A percentile compares a stretch with the other conserved stretches of the same genome.
These are phyloP conservation scores for Bombus waltoni DNA, from an alignment of 1,140 invertebrate genomes.

Conservation along the genomic window DNA sequence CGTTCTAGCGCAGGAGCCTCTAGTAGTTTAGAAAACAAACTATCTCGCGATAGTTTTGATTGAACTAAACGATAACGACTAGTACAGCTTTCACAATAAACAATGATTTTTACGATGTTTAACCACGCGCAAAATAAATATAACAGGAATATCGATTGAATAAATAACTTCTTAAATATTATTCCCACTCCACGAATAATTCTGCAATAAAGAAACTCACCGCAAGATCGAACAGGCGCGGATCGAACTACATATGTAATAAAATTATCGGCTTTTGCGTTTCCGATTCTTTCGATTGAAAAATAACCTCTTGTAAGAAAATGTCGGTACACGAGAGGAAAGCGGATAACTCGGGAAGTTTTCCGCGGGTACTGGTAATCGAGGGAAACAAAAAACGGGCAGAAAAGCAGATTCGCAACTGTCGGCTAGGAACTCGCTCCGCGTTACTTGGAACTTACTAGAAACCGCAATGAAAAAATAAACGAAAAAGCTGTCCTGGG, in stretches of 20 bases:
- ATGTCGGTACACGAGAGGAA: neutral
- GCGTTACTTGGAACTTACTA: neutral
- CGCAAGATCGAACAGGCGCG: neutral
- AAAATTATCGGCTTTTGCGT: neutral
- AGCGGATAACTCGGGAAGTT: neutral
- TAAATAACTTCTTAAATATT: too few species aligned
- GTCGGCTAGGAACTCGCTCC: neutral
- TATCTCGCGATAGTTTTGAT: neutral
- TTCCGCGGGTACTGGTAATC: neutral
- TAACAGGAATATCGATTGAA: too few species aligned
- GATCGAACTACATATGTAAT: neutral
- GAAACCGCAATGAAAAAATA: conserved; percentile 11
- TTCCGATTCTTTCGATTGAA: neutral
- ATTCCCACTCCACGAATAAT: too few species aligned
- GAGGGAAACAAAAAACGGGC: neutral
- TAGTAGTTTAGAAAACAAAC: neutral
- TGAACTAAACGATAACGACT: neutral
- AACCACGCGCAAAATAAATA: too few species aligned
- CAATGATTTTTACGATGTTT: neutral
- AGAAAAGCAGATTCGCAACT: neutral
- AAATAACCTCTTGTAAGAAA: neutral
- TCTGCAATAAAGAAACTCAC: conserved; percentile 4
- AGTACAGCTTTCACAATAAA: neutral
- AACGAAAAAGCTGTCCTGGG: neutral
- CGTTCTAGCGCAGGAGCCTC: neutral